phyloP scores from a whole-genome alignment of 2,888 invertebrate genomes.

The Linnaemya tessellans region DNA sequence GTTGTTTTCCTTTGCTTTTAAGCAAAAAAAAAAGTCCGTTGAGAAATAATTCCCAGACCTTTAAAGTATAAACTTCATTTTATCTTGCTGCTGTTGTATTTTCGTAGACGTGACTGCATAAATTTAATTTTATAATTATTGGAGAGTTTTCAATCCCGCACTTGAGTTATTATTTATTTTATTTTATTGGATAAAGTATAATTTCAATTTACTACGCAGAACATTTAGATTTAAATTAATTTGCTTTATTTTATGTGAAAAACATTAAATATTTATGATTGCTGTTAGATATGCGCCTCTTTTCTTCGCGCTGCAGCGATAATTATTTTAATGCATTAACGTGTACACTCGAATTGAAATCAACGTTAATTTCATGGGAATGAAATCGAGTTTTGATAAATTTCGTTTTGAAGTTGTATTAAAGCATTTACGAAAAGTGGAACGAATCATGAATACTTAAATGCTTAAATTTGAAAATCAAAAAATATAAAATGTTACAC shows the following conservation, averaged over 20 bases:
- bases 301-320: background rate
- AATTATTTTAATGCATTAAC: conserved; percentile 20
- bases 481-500: background rate
- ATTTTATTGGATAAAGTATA: conserved; percentile 33
- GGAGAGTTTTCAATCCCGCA: background rate
- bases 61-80: conserved; percentile 45
- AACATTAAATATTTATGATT: conserved; percentile 11
- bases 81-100: background rate
- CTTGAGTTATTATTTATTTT: conserved; percentile 46
- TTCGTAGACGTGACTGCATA: conserved; percentile 42
- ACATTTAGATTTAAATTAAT: conserved; percentile 29
- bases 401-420: background rate
- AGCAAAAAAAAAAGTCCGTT: background rate
- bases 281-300: background rate
- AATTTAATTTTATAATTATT: conserved; percentile 48
- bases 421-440: background rate
- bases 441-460: background rate
- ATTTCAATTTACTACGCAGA: conserved; percentile 25
- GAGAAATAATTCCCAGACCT: conserved; percentile 22
- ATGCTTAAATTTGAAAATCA: background rate
- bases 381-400: conserved; percentile 14
- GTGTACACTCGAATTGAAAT: conserved; percentile 1
- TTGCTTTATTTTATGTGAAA: background rate
- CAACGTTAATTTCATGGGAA: conserved; percentile 1
- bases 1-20: no score